Conservation (phyloP, 2,113 vertebrate species). For the Cebidichthys violaceus region DNA sequence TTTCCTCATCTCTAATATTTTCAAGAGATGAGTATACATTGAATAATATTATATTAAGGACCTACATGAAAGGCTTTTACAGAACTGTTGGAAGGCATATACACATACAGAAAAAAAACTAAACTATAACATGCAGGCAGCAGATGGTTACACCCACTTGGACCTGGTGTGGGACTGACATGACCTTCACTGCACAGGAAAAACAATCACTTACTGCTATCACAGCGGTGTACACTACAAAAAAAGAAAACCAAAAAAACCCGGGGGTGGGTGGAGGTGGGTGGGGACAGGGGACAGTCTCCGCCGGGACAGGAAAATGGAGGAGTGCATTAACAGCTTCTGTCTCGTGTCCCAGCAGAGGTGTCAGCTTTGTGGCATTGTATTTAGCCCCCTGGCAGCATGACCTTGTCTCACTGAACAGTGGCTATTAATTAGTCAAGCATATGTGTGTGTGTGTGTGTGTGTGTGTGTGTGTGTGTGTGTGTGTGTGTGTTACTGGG, state of each 20-base stretch:
- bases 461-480: slow-evolving; percentile 4
- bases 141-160: slow-evolving; percentile 34
- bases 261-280: neutral
- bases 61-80: neutral
- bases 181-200: slow-evolving; percentile 37
- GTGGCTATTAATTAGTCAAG: slow-evolving; percentile 75
- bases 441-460: slow-evolving; percentile 16
- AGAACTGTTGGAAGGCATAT: neutral
- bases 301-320: slow-evolving; percentile 41
- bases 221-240: neutral
- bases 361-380: slow-evolving; percentile 65
- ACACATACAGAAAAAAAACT: neutral
- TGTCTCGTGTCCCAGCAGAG: slow-evolving; percentile 51
- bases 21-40: neutral
- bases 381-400: slow-evolving; percentile 57
- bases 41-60: neutral
- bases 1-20: neutral
- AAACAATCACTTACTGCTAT: slow-evolving; percentile 2
- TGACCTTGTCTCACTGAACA: slow-evolving; percentile 72
- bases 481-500: slow-evolving; percentile 10
- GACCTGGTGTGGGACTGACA: slow-evolving; percentile 24
- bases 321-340: slow-evolving; percentile 53
- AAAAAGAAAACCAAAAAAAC: neutral
- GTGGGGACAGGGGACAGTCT: slow-evolving; percentile 18
- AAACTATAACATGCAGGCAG: neutral